Conservation (phyloP, 2,113 vertebrate genomes). For the Ariopsis seemanni region DNA sequence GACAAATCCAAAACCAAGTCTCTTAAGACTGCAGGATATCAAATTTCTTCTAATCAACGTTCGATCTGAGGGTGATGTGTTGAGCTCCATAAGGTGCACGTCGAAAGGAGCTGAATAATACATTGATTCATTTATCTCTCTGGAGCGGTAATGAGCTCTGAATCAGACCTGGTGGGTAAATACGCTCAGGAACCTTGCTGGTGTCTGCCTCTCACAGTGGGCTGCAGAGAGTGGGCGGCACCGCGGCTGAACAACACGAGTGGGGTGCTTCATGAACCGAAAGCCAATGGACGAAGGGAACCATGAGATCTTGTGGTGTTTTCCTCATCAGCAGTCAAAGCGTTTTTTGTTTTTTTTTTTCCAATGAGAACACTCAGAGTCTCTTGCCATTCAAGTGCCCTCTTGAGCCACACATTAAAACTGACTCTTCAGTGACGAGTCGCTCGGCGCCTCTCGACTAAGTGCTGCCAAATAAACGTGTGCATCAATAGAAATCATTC, state of each 20-base stretch:
- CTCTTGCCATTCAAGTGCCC: conserved; percentile 34
- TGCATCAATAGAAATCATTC: conserved; percentile 29
- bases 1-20: neutral
- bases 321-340: conserved; percentile 17
- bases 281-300: neutral
- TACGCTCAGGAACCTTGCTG: conserved; percentile 35
- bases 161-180: conserved; percentile 30
- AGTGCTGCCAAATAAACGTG: neutral
- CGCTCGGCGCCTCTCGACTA: conserved; percentile 16
- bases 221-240: conserved; percentile 29
- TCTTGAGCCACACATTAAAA: conserved; percentile 28
- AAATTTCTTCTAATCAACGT: neutral
- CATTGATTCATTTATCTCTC: conserved; percentile 25
- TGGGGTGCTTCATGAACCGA: conserved; percentile 10
- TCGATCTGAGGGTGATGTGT: neutral
- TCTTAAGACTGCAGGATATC: conserved; percentile 13
- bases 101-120: conserved; percentile 42
- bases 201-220: conserved; percentile 43
- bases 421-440: conserved; percentile 39
- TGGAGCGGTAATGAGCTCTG: conserved; percentile 17
- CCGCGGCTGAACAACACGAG: conserved; percentile 23
- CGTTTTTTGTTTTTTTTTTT: neutral
- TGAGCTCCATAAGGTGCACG: conserved; percentile 14
- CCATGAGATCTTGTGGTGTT: conserved; percentile 18
- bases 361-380: conserved; percentile 18